Conservation (phyloP, 2,888 invertebrate genomes). For the Physocephala rufipes region DNA sequence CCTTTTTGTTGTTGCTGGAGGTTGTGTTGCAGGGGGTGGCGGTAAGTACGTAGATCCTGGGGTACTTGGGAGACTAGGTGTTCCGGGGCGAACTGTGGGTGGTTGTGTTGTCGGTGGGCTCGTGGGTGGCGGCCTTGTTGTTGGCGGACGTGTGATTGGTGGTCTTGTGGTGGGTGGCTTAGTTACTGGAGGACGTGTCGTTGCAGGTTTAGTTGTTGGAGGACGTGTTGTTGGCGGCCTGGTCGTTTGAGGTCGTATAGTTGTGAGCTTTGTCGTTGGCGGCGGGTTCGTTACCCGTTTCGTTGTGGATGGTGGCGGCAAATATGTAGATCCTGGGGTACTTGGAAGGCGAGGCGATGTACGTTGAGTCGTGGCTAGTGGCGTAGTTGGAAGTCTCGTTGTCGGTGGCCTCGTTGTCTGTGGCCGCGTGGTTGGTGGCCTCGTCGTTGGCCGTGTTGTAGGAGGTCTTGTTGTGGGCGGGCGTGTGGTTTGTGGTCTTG, state of each 20-base stretch:
- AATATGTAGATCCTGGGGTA: conserved; percentile 4
- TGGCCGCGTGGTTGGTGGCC: conserved; percentile 20
- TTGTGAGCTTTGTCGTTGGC: conserved; percentile 14
- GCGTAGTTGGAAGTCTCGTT: conserved; percentile 25
- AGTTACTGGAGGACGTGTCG: conserved; percentile 31
- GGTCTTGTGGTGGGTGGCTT: conserved; percentile 23
- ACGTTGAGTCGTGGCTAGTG: conserved; percentile 40
- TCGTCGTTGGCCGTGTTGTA: conserved; percentile 15
- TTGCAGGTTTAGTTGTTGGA: conserved; percentile 31
- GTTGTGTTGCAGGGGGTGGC: conserved; percentile 28
- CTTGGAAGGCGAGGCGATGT: conserved; percentile 4
- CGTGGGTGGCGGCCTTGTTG: conserved; percentile 30
- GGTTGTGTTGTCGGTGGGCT: conserved; percentile 48
- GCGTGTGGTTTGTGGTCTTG: conserved; percentile 28
- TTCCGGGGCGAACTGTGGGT: too few relatives aligned
- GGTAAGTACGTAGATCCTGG: conserved; percentile 36
- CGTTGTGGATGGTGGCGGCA: conserved; percentile 8
- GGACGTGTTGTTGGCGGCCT: conserved; percentile 32
- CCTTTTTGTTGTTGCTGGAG: conserved; percentile 22
- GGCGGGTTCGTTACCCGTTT: background rate
- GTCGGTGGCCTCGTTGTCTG: conserved; percentile 25
- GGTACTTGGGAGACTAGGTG: too few relatives aligned
- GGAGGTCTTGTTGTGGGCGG: conserved; percentile 35
- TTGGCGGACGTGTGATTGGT: conserved; percentile 10
- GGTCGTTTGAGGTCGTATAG: conserved; percentile 36